Conservation (phyloP, 1,140 invertebrate species). For the Macrobrachium rosenbergii region DNA sequence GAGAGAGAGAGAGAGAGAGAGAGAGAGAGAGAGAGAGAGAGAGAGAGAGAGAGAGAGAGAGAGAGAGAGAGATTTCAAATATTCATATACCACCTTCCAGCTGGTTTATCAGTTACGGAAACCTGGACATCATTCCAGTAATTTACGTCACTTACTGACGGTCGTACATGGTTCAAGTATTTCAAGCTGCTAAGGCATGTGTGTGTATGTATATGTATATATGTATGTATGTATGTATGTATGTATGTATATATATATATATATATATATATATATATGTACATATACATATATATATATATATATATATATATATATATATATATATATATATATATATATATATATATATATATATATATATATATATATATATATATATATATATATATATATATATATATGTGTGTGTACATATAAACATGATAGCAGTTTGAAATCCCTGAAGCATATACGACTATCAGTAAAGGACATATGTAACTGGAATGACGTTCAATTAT, state of each 20-base stretch:
- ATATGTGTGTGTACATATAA: not conserved
- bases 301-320: slow-evolving; percentile 15
- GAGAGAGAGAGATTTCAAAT: no score
- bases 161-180: no score
- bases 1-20: not conserved
- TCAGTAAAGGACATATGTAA: no score
- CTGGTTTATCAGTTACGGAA: not conserved
- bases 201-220: not conserved
- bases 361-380: slow-evolving; percentile 7
- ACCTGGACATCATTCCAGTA: no score
- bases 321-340: slow-evolving; percentile 8
- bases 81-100: not conserved
- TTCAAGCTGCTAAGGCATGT: not conserved
- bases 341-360: slow-evolving; percentile 16
- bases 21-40: not conserved
- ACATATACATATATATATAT: slow-evolving; percentile 7
- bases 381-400: not conserved
- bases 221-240: not conserved
- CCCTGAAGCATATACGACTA: no score
- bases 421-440: no score
- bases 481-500: no score
- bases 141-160: no score
- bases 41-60: not conserved
- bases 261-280: not conserved
- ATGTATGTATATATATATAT: slow-evolving; percentile 9